phyloP scores from a whole-genome alignment of 2,797 vertebrate genomes.

The Catostomus latipinnis region DNA sequence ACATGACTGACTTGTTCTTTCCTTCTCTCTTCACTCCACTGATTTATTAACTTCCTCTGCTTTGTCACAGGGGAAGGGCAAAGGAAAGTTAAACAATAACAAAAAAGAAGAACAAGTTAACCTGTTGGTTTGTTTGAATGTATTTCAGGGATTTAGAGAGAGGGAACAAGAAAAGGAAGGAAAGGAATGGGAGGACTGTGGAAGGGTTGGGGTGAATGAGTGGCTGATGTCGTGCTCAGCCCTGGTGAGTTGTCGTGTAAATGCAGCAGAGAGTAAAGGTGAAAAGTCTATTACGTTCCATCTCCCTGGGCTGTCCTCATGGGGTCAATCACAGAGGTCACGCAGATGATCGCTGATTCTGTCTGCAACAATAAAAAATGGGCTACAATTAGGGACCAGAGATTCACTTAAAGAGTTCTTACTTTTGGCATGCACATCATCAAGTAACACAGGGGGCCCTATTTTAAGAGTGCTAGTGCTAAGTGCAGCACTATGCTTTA shows the following conservation, averaged over 20 bases:
- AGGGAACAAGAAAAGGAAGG: conserved; percentile 13
- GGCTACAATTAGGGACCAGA: conserved; percentile 36
- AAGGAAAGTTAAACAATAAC: conserved; percentile 17
- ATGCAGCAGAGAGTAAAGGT: conserved; percentile 47
- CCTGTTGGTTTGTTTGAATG: conserved; percentile 20
- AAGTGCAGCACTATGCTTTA: too few relatives aligned
- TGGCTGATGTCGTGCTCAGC: conserved; percentile 62
- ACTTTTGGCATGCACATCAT: neutral
- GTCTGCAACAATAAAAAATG: conserved; percentile 50
- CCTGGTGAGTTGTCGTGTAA: conserved; percentile 49
- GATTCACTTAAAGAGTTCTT: neutral
- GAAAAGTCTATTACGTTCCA: conserved; percentile 83
- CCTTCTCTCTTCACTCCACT: conserved; percentile 48
- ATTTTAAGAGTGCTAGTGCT: too few relatives aligned
- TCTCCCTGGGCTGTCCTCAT: conserved; percentile 68
- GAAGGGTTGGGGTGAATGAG: conserved; percentile 34
- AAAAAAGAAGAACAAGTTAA: conserved; percentile 4
- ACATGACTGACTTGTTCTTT: conserved; percentile 65
- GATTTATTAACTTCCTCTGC: conserved; percentile 30
- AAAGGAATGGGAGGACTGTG: conserved; percentile 11
- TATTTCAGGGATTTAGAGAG: conserved; percentile 2
- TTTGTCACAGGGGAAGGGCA: conserved; percentile 10
- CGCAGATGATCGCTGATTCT: conserved; percentile 58
- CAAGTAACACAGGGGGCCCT: neutral
- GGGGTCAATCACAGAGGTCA: conserved; percentile 47